Evolutionary conservation across 2,797 vertebrate genomes (phyloP).

Genomic region (Serranus cabrilla): DNA sequence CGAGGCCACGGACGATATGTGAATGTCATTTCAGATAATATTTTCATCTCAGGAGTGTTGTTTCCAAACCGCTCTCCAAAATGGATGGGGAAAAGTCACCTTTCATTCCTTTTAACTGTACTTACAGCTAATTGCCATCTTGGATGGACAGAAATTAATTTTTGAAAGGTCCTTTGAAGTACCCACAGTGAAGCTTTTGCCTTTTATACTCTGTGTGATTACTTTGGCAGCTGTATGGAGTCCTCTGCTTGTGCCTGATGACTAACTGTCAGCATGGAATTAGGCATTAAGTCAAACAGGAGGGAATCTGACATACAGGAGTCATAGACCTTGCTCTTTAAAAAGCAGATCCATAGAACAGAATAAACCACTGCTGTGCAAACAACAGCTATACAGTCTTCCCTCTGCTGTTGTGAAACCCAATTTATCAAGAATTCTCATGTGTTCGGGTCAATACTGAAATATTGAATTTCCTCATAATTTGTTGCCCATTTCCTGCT

Average conservation of each 20-base stretch:
- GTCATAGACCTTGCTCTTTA: conserved; percentile 22
- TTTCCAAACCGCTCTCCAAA: conserved; percentile 53
- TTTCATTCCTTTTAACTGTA: conserved; percentile 69
- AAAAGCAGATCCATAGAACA: conserved; percentile 20
- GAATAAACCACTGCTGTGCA: conserved; percentile 17
- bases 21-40: conserved; percentile 47
- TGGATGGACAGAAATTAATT: conserved; percentile 77
- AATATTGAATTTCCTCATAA: conserved; percentile 62
- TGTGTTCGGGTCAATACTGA: conserved; percentile 53
- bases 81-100: conserved; percentile 56
- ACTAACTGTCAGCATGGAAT: conserved; percentile 70
- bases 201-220: conserved; percentile 77
- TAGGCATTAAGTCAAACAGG: conserved; percentile 65
- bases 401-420: conserved; percentile 13
- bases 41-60: conserved; percentile 51
- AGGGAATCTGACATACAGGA: conserved; percentile 45
- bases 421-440: conserved; percentile 43
- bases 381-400: conserved; percentile 30
- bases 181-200: conserved; percentile 65
- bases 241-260: conserved; percentile 64
- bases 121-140: conserved; percentile 75
- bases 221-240: conserved; percentile 74
- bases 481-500: conserved; percentile 60
- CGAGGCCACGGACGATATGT: conserved; percentile 5
- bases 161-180: conserved; percentile 80